Evolutionary conservation across 2,797 vertebrate genomes (phyloP).

Genomic region (Acipenser transmontanus): DNA sequence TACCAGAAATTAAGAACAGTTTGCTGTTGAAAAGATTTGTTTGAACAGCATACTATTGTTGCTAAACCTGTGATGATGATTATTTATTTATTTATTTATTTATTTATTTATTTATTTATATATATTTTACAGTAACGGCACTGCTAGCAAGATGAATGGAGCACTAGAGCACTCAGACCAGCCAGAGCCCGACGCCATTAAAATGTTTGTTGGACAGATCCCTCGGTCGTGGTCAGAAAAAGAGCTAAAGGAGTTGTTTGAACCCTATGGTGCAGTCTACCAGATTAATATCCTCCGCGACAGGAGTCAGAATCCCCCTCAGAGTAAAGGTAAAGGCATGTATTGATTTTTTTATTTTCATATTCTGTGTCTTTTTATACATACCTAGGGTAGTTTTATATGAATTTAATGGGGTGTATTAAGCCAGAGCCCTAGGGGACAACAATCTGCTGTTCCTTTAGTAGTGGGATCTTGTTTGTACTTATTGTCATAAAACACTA

Average conservation of each 20-base stretch:
- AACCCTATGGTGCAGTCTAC: slow-evolving; percentile 96
- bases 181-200: slow-evolving; percentile 97
- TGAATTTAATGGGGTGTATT: no score
- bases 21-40: no score
- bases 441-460: no score
- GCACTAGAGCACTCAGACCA: slow-evolving; percentile 97
- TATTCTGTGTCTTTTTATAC: not conserved
- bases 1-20: no score
- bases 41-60: no score
- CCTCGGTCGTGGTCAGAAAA: slow-evolving; percentile 98
- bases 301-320: slow-evolving; percentile 97
- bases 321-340: slow-evolving; percentile 85
- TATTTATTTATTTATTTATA: no score
- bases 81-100: no score
- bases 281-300: slow-evolving; percentile 98
- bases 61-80: no score
- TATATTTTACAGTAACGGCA: slow-evolving; percentile 80
- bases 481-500: no score
- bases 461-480: no score
- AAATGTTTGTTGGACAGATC: slow-evolving; percentile 99
- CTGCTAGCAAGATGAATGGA: slow-evolving; percentile 97
- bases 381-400: no score
- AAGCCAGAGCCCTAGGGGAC: no score
- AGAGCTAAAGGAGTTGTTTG: slow-evolving; percentile 98
- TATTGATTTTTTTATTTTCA: not conserved